Base-by-base conservation (phyloP, 2,888 invertebrate genomes). In the Calephelis perditalis region DNA sequence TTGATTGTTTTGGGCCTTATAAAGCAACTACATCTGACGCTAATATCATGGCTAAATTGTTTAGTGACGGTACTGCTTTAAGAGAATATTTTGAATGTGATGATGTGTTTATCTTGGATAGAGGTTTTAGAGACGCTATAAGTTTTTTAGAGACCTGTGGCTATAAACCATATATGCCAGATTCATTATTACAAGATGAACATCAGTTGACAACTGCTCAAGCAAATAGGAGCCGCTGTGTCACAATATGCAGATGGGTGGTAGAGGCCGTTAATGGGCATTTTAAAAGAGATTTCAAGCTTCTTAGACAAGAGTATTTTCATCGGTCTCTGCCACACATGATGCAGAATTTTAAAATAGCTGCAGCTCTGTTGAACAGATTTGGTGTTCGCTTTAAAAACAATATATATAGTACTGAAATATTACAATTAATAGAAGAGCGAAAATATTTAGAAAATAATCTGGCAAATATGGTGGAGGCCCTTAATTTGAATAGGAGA, bases 1-100 rank as follows among this genome's bases (percentile, higher is more conserved):
- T 68, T 55, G 65, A 67, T 52, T 62, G 60, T 47, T 62, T 63
- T 55, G 67, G 70, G 3, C 66, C 67, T 44, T 67, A 67, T 40
- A 60, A 56, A 58, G 68, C 15, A 15, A 67, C 66, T 26, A 59
- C 58, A 59, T 65, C 66, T 47, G 65, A 64, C 62, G 62, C 65
- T 56, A 60, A 63, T 7, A 65, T 68, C n/a, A 64, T 66, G 64
- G 49, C 8, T 5, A 15, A 37, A 49, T 61, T 64, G 57, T 66
- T 66, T 57, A 12, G 55, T 59, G 59, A 54, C 0, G 43, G 26
- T 15, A 49, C 37, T 35, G 54, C 56, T 36, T 11, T 57, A 8
- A 59, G 59, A 56, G 12, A 11, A 26, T 67, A 62, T 62, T 65
- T 67, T 46, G 35, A 52, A 58, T 5, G n/a, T 11, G 60, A 46